Percentiles rank a stretch among this genome's conserved stretches.
Conservation (phyloP, 2,888 invertebrate genomes). For the Drosophila mettleri region DNA sequence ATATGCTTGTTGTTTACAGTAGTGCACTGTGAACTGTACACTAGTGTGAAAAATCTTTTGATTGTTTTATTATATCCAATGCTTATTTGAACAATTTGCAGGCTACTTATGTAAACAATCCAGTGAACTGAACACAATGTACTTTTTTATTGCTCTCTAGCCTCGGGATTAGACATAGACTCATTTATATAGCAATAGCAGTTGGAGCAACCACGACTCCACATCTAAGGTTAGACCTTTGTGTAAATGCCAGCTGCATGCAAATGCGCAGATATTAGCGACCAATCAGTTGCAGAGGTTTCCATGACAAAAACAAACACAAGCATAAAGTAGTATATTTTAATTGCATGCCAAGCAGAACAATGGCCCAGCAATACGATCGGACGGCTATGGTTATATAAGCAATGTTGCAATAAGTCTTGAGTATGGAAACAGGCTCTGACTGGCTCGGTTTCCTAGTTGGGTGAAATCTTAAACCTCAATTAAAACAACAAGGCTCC, state of each 20-base stretch:
- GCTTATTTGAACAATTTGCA: constrained; percentile 62
- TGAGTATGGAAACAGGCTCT: constrained; percentile 18
- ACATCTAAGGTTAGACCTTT: constrained; percentile 57
- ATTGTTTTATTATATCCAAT: constrained; percentile 51
- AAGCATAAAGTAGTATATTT: constrained; percentile 49
- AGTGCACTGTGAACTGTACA: constrained; percentile 35
- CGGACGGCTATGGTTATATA: constrained; percentile 23
- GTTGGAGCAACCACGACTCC: constrained; percentile 32
- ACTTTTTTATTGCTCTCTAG: constrained; percentile 50
- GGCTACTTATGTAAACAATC: constrained; percentile 68
- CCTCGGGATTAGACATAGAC: constrained; percentile 56
- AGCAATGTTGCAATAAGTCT: constrained; percentile 49
- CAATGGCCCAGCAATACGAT: constrained; percentile 57
- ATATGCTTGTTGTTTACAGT: neutral
- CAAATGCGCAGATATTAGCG: constrained; percentile 65
- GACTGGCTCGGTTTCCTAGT: constrained; percentile 27
- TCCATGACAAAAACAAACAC: constrained; percentile 45
- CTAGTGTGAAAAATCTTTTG: constrained; percentile 69
- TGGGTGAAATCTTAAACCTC: constrained; percentile 3
- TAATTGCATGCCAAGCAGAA: constrained; percentile 71
- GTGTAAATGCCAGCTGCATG: constrained; percentile 76
- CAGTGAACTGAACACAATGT: constrained; percentile 72
- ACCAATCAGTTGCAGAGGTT: constrained; percentile 27
- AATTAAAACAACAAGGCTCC: neutral
- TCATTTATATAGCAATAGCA: constrained; percentile 22